Percentiles rank a stretch among this genome's conserved stretches.
These are phyloP conservation scores for Nycticorax nycticorax DNA, from an alignment of 2,113 vertebrate species.

Conservation along the genomic window DNA sequence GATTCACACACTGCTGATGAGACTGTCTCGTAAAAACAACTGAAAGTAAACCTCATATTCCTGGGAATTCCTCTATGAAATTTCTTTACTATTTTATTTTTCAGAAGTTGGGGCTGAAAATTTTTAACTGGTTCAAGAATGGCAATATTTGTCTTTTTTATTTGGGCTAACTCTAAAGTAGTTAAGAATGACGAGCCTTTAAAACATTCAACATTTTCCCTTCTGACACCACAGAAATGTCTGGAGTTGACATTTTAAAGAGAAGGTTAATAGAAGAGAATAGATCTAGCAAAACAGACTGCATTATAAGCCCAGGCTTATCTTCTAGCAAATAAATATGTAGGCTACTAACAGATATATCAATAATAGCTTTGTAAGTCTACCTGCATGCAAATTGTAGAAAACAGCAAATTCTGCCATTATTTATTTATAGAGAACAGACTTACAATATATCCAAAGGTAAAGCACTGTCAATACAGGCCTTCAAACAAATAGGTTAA, in stretches of 20 bases:
- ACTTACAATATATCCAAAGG: background rate
- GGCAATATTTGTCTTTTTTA: background rate
- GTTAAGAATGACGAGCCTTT: constrained; percentile 4
- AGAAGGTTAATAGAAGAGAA: constrained; percentile 1
- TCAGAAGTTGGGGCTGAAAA: background rate
- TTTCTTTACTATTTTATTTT: background rate
- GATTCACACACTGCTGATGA: background rate
- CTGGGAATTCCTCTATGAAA: background rate
- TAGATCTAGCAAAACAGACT: background rate
- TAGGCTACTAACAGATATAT: background rate
- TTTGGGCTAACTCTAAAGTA: background rate
- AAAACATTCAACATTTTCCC: constrained; percentile 33
- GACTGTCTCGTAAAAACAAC: background rate
- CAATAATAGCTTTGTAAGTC: background rate
- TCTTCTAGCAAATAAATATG: constrained; percentile 33
- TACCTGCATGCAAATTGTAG: background rate
- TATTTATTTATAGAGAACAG: background rate
- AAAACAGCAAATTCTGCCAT: background rate
- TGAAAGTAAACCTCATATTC: background rate
- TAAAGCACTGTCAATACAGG: background rate
- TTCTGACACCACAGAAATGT: constrained; percentile 20
- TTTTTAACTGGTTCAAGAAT: background rate
- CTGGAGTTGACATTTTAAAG: constrained; percentile 47
- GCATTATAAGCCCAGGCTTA: background rate
- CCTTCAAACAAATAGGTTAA: background rate